Base-by-base conservation (phyloP, 2,113 vertebrate species). In the Rhineura floridana region DNA sequence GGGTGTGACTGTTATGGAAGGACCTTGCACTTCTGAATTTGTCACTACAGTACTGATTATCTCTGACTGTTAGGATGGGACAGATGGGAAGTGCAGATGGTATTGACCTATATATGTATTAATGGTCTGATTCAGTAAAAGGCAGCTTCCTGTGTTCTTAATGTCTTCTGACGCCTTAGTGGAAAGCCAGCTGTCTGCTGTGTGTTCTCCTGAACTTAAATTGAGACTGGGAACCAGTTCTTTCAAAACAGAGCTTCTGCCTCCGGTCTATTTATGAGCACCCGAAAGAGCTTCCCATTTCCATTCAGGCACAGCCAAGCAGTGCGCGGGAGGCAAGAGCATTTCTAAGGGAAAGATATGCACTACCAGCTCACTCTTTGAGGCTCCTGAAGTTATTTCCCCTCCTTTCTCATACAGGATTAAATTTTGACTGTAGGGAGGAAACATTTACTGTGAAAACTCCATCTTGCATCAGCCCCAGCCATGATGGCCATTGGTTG, bases 401-500 rank as follows among this genome's bases (percentile, higher is more conserved):
- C 33, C 33, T 48, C 9, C 39, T 82, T 82, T 83, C 30, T 36
- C 50, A 52, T 23, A 69, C 63, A 9, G 44, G 46, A 48, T 21
- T 80, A 28, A 75, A 90, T 82, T 50, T 25, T 28, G 7, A 36
- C 79, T 1, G 0, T 23, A 62, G 69, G 84, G n/a, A 30, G 39
- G 59, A 30, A 30, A 59, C 30, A n/a, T 4, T 72, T 33, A 50
- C 78, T 42, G 28, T 9, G 33, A 69, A 91, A 36, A 65, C 65
- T 55, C 69, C n/a, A n/a, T n/a, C n/a, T n/a, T n/a, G n/a, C n/a
- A n/a, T 80, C 23, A 83, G 80, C 79, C 76, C 63, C 90, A 90
- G 80, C 69, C 25, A 15, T 28, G 62, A 65, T n/a, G 67, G 67
- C 28, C 67, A n/a, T n/a, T n/a, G n/a, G n/a, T n/a, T n/a, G n/a